Evolutionary conservation across 2,797 vertebrate species (phyloP), one percentile per base, ranked within the genome.

Genomic region (Phalloptychus januarius): DNA sequence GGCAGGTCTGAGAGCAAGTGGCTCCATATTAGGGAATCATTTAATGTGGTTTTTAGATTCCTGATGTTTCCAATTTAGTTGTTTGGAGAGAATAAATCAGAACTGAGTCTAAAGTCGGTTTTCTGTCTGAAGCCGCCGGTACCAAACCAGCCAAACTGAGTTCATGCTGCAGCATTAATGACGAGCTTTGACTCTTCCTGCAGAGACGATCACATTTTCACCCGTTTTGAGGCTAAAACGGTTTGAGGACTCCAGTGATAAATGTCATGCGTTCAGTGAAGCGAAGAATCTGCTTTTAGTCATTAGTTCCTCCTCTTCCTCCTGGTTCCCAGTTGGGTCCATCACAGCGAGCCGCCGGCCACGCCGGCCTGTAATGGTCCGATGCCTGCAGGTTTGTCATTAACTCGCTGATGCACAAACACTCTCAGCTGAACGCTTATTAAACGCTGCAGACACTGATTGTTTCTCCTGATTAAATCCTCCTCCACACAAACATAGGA

Each of bases 341-440:
- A 13, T 54, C 45, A 16, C 71, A 42, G 16, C 4, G 15, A 65
- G 61, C 18, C 33, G 4, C 61, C 23, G 61, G 61, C 20, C 61
- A 65, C 33, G 61, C 61, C 61, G 61, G 61, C 33, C 18, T 40
- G 13, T 70, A 23, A 20, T 12, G 13, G 1, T 18, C 48, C 63
- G 72, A 45, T 11, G 67, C 77, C 75, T 78, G 79, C 77, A 78
- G 82, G 72, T 75, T 48, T 71, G 71, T 73, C 70, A 40, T 48
- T 61, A 65, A 79, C 79, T 76, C 71, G 71, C 31, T 75, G 67
- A 77, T n/a, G 31, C 71, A n/a, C 42, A 52, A 72, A 36, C 71
- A 16, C 36, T 38, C 69, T 25, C 46, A 48, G 36, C 72, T 71
- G 42, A 76, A 23, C 8, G 76, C 11, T 79, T 56, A 74, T 67